Base-by-base conservation (phyloP, 2,797 vertebrate genomes). In the Arvicola amphibius region DNA sequence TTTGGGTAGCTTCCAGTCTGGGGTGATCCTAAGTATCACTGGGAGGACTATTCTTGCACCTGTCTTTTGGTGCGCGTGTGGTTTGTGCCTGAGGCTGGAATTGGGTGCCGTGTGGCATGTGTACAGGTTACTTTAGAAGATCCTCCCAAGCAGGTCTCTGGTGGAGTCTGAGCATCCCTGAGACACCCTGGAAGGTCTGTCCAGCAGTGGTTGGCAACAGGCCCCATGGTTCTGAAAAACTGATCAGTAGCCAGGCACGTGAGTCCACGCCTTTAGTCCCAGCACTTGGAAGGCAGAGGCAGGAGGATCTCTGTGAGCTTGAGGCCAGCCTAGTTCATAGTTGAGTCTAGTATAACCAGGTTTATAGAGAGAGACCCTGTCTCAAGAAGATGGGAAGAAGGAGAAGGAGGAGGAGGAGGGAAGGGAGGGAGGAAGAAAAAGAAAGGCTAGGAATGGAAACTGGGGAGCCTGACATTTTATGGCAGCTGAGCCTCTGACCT, bases 161-260 rank as follows among this genome's bases (percentile, higher is more conserved):
- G 83, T 48, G 21, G 61, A 74, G 25, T 74, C 9, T 46, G 43
- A 61, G 37, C 4, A 37, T 89, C 83, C 46, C 40, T 59, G 84
- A 74, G 80, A 40, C 40, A 8, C 17, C 71, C n/a, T 25, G 23
- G 59, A 90, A 74, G 93, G 56, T 53, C 79, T 88, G 76, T 92
- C 87, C 88, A 74, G 85, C 80, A 12, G 5, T 14, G 6, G 43
- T 23, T 59, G 46, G 69, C 84, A 76, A 5, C 51, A 14, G 80
- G 74, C 61, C 74, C 6, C 34, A 2, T 0, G 21, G 87, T 32
- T 83, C 79, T 81, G 92, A 89, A 96, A 61, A 85, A 59, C 21
- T 29, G 74, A 46, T 86, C 56, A 34, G 29, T 23, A 40, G 32
- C 32, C 63, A 51, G 21, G 63, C 63, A 16, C 67, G 6, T 12